phyloP scores from a whole-genome alignment of 2,797 vertebrate genomes.

The Pseudomugil gertrudae region DNA sequence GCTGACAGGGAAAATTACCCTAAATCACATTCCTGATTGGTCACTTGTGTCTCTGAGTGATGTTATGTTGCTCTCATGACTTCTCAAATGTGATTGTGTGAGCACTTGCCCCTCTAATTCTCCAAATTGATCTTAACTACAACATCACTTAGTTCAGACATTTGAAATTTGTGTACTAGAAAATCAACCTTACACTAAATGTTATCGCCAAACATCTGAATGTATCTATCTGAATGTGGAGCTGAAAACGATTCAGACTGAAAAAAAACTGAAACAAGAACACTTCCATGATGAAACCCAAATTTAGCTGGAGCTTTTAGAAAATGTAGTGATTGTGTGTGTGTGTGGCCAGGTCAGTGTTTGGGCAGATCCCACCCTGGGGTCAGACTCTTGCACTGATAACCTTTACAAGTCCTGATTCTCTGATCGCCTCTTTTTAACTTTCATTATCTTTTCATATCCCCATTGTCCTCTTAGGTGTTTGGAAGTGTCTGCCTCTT shows the following conservation, averaged over 20 bases:
- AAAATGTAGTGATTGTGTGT: background rate
- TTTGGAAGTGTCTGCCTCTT: conserved; percentile 16
- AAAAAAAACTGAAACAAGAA: too few species aligned
- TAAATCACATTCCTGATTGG: conserved; percentile 8
- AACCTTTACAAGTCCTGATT: conserved; percentile 36
- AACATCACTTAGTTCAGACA: too few species aligned
- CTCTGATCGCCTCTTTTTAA: conserved; percentile 14
- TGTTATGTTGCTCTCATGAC: conserved; percentile 15
- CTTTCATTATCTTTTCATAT: background rate
- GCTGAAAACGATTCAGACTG: background rate
- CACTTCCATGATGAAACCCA: background rate
- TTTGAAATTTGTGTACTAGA: background rate
- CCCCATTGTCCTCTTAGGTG: background rate
- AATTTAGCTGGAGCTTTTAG: background rate
- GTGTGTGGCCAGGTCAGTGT: conserved; percentile 26
- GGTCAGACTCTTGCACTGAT: conserved; percentile 44
- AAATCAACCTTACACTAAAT: background rate
- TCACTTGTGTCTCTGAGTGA: conserved; percentile 14
- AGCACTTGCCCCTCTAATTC: conserved; percentile 4
- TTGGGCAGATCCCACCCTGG: conserved; percentile 37
- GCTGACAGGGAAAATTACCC: background rate
- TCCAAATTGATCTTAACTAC: background rate
- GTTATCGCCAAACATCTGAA: conserved; percentile 18
- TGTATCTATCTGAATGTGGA: background rate
- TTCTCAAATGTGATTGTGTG: conserved; percentile 1